A percentile compares a stretch with the other conserved stretches of the same genome.
Conservation (phyloP, 2,797 vertebrate genomes). For the Ibycter americanus region DNA sequence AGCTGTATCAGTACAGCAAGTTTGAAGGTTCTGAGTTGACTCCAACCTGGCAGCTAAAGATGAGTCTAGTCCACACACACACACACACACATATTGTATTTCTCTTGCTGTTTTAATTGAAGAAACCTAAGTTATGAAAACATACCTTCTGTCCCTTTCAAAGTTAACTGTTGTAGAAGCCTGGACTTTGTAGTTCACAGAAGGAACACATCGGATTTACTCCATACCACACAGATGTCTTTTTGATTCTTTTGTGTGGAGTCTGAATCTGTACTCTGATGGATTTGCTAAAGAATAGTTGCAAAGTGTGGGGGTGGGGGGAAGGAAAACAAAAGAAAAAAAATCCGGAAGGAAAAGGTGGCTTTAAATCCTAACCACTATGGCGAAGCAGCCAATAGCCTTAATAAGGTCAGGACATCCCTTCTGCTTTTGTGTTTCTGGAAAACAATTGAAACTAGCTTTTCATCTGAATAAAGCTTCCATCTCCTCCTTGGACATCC, state of each 20-base stretch:
- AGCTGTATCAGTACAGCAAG: background rate
- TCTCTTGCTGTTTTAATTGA: background rate
- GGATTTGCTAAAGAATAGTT: background rate
- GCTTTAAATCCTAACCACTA: background rate
- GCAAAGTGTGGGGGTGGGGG: background rate
- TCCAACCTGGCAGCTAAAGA: background rate
- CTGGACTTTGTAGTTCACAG: background rate
- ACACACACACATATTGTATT: background rate
- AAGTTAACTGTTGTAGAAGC: background rate
- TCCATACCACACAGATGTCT: background rate
- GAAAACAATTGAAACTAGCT: background rate
- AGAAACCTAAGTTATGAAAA: background rate
- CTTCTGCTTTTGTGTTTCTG: background rate
- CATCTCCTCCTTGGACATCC: background rate
- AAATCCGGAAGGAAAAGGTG: background rate
- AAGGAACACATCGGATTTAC: background rate
- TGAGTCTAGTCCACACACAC: background rate
- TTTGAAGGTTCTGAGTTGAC: slow-evolving; percentile 13
- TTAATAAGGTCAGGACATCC: background rate
- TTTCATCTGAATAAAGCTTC: background rate
- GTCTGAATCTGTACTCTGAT: background rate
- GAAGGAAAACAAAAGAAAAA: background rate
- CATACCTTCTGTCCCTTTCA: background rate
- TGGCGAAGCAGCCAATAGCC: background rate
- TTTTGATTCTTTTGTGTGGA: background rate